Evolutionary conservation across 1,140 invertebrate species (phyloP), one percentile per base, ranked within the genome.

Genomic region (Agrypnia vestita): DNA sequence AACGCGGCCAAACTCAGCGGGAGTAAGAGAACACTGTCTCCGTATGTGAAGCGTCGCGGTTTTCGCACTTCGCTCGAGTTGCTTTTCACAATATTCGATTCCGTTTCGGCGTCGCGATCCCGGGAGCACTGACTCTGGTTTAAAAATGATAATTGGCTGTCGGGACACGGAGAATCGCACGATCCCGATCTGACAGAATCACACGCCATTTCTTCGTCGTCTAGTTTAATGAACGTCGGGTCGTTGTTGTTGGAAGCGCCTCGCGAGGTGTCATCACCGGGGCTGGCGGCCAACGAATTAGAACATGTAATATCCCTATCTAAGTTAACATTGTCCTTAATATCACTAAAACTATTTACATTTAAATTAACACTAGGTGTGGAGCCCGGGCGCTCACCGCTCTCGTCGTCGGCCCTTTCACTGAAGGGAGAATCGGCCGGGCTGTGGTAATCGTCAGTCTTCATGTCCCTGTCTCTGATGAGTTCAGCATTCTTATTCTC

Each of bases 41-140:
- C 76, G 71, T 85, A 88, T 85, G 88, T 88, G 86, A 88, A 83
- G 85, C 82, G 84, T 86, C 86, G 61, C 86, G 86, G 7, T 85
- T 86, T 51, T 82, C 80, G 75, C 56, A 75, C 56, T 80, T 74
- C 15, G 43, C 53, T 59, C 10, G 47, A 43, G 25, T 6, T 35
- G 6, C 25, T 35, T 35, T 35, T 35, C 25, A 35, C 25, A 35
- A 47, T 35, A 44, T 75, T 67, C 69, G 3, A 6, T 9, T 9
- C 12, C n/a, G n/a, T 35, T n/a, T 47, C 21, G 7, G 47, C 47
- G 47, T 17, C 69, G 10, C 19, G n/a, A 19, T 61, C 56, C 17
- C 15, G 56, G 4, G 69, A 35, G 15, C 73, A 75, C 53, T 59
- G 53, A 59, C 35, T 75, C 7, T 11, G 19, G 67, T 11, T 19